Evolutionary conservation across 2,888 invertebrate genomes (phyloP).

Genomic region (Ophraella communa): DNA sequence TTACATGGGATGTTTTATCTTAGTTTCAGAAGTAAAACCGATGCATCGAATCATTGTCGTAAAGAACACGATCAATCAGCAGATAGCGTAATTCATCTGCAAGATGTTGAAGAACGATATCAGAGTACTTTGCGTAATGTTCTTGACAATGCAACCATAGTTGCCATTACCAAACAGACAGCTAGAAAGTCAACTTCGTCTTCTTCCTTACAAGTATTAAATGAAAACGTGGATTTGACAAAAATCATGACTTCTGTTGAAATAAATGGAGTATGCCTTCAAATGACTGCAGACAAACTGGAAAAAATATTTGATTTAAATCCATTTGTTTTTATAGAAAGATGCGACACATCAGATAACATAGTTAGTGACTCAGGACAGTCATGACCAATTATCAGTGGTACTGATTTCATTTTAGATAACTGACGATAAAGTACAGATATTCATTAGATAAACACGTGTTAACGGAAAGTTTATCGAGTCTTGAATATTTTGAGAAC

Average conservation of each 20-base stretch:
- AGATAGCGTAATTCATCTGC: slow-evolving; percentile 24
- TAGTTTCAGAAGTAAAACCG: slow-evolving; percentile 32
- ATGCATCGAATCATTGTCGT: slow-evolving; percentile 28
- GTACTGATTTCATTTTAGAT: slow-evolving; percentile 35
- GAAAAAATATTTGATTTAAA: slow-evolving; percentile 63
- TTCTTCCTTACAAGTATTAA: slow-evolving; percentile 50
- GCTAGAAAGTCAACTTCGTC: slow-evolving; percentile 62
- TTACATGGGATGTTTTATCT: too few relatives aligned
- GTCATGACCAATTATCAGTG: slow-evolving; percentile 35
- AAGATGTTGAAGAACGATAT: slow-evolving; percentile 18
- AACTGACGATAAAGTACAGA: slow-evolving; percentile 43
- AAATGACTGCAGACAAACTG: slow-evolving; percentile 62
- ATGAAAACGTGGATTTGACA: slow-evolving; percentile 55
- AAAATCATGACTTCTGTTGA: slow-evolving; percentile 64
- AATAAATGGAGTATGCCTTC: slow-evolving; percentile 62
- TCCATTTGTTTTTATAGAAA: slow-evolving; percentile 61
- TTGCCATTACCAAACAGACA: slow-evolving; percentile 54
- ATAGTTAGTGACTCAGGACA: slow-evolving; percentile 9
- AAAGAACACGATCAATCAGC: slow-evolving; percentile 29
- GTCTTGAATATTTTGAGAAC: slow-evolving; percentile 20
- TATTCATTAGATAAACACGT: slow-evolving; percentile 39
- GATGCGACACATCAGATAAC: slow-evolving; percentile 44
- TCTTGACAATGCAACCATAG: slow-evolving; percentile 16
- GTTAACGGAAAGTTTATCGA: slow-evolving; percentile 25
- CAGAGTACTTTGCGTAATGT: slow-evolving; percentile 30